Conservation (phyloP, 2,797 vertebrate genomes). For the Channa striata region DNA sequence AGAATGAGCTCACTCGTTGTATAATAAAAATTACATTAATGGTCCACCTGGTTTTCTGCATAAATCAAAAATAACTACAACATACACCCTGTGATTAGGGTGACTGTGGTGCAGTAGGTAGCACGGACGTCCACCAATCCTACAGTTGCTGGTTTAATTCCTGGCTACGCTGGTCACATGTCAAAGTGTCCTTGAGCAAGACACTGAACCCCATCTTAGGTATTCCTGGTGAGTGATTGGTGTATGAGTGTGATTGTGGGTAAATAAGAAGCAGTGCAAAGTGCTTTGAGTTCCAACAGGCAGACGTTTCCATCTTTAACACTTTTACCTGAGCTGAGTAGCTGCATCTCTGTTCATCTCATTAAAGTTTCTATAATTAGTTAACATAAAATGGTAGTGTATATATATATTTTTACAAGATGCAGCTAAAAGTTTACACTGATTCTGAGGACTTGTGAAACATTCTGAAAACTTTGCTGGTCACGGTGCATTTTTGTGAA, state of each 20-base stretch:
- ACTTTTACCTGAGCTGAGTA: neutral
- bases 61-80: neutral
- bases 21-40: slow-evolving; percentile 17
- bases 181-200: too few species aligned
- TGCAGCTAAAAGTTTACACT: neutral
- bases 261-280: too few species aligned
- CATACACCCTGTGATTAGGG: neutral
- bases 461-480: too few species aligned
- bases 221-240: too few species aligned
- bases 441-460: too few species aligned
- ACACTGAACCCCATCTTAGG: too few species aligned
- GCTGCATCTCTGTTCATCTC: neutral
- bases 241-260: too few species aligned
- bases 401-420: neutral
- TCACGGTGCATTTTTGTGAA: too few species aligned
- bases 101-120: neutral
- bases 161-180: too few species aligned
- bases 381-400: neutral
- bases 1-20: neutral
- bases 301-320: neutral
- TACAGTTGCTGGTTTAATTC: too few species aligned
- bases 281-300: too few species aligned
- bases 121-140: too few species aligned
- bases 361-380: neutral
- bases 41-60: neutral